Evolutionary conservation across 1,140 invertebrate genomes (phyloP).

Genomic region (Ladona fulva): DNA sequence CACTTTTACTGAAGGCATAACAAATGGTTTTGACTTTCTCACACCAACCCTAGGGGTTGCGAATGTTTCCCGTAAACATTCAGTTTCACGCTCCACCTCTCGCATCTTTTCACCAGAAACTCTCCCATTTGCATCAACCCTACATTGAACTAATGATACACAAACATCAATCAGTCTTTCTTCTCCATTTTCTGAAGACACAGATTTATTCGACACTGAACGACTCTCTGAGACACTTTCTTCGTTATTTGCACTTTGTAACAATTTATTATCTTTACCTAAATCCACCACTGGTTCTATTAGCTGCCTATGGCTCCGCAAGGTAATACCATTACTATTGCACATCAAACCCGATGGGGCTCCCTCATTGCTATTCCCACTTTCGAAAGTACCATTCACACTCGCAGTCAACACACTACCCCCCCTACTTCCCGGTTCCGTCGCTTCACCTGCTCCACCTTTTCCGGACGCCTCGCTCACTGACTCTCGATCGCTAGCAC

Average conservation of each 20-base stretch:
- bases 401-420: neutral
- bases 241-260: conserved; percentile 16
- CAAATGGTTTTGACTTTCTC: conserved; percentile 1
- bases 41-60: neutral
- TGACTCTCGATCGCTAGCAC: conserved; percentile 34
- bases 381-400: neutral
- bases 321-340: conserved; percentile 39
- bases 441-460: neutral
- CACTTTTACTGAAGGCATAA: neutral
- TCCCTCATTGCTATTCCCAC: neutral
- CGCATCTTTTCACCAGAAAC: neutral
- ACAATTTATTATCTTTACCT: conserved; percentile 22
- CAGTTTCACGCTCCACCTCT: neutral
- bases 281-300: conserved; percentile 33
- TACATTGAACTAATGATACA: neutral
- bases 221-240: neutral
- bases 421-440: neutral
- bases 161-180: neutral
- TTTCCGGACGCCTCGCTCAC: conserved; percentile 30
- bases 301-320: conserved; percentile 49
- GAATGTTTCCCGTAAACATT: neutral
- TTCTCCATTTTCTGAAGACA: neutral
- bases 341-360: neutral
- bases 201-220: neutral
- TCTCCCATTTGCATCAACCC: neutral